A percentile compares a stretch with the other conserved stretches of the same genome.
These are phyloP conservation scores for Tipula vernalis DNA, from an alignment of 2,888 invertebrate species.

Conservation along the genomic window DNA sequence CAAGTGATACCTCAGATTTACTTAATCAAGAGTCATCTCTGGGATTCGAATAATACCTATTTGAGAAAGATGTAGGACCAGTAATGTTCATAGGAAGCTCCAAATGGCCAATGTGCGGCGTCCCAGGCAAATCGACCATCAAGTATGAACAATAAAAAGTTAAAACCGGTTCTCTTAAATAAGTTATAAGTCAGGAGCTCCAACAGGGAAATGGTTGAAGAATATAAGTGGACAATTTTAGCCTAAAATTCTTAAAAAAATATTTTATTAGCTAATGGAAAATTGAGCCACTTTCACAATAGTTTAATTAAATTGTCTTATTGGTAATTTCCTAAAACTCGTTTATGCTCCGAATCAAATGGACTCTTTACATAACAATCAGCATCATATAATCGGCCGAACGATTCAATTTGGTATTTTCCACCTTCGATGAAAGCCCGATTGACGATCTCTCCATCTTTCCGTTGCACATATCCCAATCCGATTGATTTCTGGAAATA, in stretches of 20 bases:
- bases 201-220: too few species aligned
- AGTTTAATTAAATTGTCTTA: background rate
- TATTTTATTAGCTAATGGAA: background rate
- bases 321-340: slow-evolving; percentile 55
- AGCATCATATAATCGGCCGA: slow-evolving; percentile 62
- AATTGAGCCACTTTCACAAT: background rate
- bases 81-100: too few species aligned
- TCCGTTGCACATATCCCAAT: slow-evolving; percentile 43
- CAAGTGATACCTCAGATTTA: too few species aligned
- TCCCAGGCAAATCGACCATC: too few species aligned
- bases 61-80: too few species aligned
- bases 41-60: too few species aligned
- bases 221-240: too few species aligned
- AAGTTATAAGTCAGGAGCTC: too few species aligned
- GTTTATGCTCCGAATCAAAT: slow-evolving; percentile 67
- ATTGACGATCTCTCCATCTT: slow-evolving; percentile 48
- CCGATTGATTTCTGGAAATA: slow-evolving; percentile 43
- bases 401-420: slow-evolving; percentile 65
- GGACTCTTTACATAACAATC: slow-evolving; percentile 58
- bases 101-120: too few species aligned
- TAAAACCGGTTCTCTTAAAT: too few species aligned
- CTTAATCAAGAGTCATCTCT: too few species aligned
- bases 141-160: too few species aligned
- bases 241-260: background rate
- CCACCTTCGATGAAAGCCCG: slow-evolving; percentile 55